phyloP scores from a whole-genome alignment of 1,140 invertebrate species.

The Macrotrachela quadricornifera region DNA sequence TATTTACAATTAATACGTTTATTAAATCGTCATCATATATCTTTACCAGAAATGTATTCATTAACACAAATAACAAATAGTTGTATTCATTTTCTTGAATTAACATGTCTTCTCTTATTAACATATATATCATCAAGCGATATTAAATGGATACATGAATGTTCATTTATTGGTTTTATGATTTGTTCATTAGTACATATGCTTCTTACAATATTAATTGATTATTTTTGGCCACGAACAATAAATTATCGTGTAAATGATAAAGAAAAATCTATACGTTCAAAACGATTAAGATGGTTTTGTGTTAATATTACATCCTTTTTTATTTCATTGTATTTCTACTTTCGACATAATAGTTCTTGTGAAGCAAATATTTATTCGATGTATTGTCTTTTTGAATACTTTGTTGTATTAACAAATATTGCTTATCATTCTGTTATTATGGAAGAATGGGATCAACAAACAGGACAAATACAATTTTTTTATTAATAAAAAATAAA shows the following conservation, averaged over 20 bases:
- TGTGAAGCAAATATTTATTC: slow-evolving; percentile 3
- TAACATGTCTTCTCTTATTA: slow-evolving; percentile 53
- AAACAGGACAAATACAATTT: too few species aligned
- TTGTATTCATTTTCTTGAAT: slow-evolving; percentile 55
- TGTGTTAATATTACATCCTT: not conserved
- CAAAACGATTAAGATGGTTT: not conserved
- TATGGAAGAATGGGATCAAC: not conserved
- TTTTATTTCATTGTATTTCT: slow-evolving; percentile 1
- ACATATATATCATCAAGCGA: slow-evolving; percentile 68
- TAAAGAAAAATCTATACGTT: not conserved
- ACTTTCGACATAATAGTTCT: slow-evolving; percentile 3
- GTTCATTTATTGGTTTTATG: slow-evolving; percentile 70
- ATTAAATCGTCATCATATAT: slow-evolving; percentile 36
- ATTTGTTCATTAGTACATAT: slow-evolving; percentile 66
- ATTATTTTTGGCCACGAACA: slow-evolving; percentile 2
- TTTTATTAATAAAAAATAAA: too few species aligned
- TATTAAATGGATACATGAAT: slow-evolving; percentile 52
- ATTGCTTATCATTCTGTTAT: slow-evolving; percentile 4
- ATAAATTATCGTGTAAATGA: not conserved
- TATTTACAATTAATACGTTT: slow-evolving; percentile 37
- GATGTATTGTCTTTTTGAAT: slow-evolving; percentile 1
- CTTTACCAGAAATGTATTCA: slow-evolving; percentile 32
- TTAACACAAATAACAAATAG: slow-evolving; percentile 43
- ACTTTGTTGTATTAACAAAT: slow-evolving; percentile 2
- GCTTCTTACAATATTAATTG: slow-evolving; percentile 32